Base-by-base conservation (phyloP, 2,888 invertebrate genomes). In the Pasiphila rectangulata region DNA sequence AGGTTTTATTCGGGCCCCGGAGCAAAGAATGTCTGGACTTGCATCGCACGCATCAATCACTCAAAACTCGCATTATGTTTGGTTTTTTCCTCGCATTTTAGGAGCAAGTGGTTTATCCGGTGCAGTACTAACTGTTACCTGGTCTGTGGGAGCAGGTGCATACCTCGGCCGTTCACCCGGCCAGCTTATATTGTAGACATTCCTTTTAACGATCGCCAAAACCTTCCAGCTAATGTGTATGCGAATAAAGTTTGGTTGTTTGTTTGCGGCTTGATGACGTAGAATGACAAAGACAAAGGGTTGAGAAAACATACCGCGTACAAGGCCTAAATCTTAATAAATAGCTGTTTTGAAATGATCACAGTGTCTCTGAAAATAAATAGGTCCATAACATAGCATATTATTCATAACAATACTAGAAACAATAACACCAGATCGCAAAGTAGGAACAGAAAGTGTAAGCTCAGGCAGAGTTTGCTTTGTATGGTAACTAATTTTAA, bases 31-130 rank as follows among this genome's bases (percentile, higher is more conserved):
- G 17, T 7, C 24, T 27, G 27, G 20, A 15, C 32, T 10, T 37
- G 5, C 39, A 52, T 56, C 57, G 47, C 53, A 40, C 49, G 42
- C 40, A 60, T 61, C 59, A 51, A 56, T 56, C 54, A 53, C 52
- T 53, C 64, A 61, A 63, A 72, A 76, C 75, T 67, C 47, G 72
- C 73, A 68, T 63, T 62, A 59, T 59, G 57, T 57, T 61, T 48
- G 16, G 63, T 64, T 72, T 79, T 80, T 84, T 79, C 75, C 62
- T 68, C 71, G 75, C 77, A 79, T 78, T 75, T 85, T 84, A 71
- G 79, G 79, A 63, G 66, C 59, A 60, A 59, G 60, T 51, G 64
- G 54, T 67, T 72, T 64, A 71, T 69, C 66, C 68, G 64, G 55
- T 62, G 64, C 65, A 64, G 59, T 17, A 43, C 25, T 7, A 10